phyloP scores from a whole-genome alignment of 2,888 invertebrate genomes.

The Camponotus fellah region DNA sequence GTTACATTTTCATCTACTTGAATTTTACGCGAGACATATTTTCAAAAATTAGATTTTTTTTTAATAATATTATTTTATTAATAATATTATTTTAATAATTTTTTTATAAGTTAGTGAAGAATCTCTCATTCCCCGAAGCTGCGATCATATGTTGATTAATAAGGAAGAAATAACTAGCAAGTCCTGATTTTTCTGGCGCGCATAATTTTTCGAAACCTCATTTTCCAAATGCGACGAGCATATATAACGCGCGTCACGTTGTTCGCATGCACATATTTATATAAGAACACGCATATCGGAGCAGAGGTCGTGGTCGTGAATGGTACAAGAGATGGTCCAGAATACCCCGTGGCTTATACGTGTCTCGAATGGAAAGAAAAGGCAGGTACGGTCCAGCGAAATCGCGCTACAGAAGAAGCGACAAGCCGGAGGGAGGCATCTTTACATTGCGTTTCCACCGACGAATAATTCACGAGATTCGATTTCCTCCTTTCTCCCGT shows the following conservation, averaged over 20 bases:
- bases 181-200: neutral
- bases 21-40: neutral
- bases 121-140: neutral
- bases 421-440: neutral
- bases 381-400: constrained; percentile 20
- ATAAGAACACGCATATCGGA: neutral
- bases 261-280: constrained; percentile 11
- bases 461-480: constrained; percentile 54
- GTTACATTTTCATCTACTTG: neutral
- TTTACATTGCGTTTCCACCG: constrained; percentile 24
- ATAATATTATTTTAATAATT: too few species aligned
- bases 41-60: too few species aligned
- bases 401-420: neutral
- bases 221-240: constrained; percentile 23
- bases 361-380: constrained; percentile 47
- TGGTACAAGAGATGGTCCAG: constrained; percentile 7
- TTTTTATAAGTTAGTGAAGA: neutral
- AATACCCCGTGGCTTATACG: constrained; percentile 42
- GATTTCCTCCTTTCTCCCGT: constrained; percentile 40
- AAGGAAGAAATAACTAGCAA: neutral
- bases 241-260: constrained; percentile 21
- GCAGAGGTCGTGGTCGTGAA: constrained; percentile 23
- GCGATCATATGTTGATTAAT: neutral
- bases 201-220: constrained; percentile 22
- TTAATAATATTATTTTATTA: too few species aligned